Percentiles rank a stretch among this genome's conserved stretches.
phyloP scores from a whole-genome alignment of 2,797 vertebrate genomes.

The Podarcis lilfordi region DNA sequence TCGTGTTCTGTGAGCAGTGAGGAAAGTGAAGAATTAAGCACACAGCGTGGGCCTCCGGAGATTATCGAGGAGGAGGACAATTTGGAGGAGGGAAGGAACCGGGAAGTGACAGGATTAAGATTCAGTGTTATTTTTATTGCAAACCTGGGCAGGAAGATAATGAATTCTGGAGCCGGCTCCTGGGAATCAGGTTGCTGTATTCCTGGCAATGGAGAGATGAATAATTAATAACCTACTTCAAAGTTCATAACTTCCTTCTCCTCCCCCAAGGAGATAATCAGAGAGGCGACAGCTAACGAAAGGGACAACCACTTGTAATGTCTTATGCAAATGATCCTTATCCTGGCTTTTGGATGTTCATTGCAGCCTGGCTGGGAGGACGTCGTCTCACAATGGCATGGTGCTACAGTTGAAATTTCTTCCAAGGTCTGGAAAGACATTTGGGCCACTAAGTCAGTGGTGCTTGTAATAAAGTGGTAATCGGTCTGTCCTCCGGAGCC shows the following conservation, averaged over 20 bases:
- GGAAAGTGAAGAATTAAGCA: conserved; percentile 52
- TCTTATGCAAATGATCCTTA: conserved; percentile 58
- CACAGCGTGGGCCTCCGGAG: conserved; percentile 13
- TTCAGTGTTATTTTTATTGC: conserved; percentile 70
- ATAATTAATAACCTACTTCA: conserved; percentile 73
- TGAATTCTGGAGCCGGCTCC: conserved; percentile 67
- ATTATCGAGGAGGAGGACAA: conserved; percentile 43
- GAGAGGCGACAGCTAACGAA: conserved; percentile 65
- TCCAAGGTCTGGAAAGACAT: conserved; percentile 47
- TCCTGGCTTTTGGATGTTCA: conserved; percentile 55
- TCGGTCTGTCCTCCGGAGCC: neutral
- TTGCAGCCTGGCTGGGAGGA: conserved; percentile 34
- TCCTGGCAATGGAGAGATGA: conserved; percentile 64
- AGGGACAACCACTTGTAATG: conserved; percentile 52
- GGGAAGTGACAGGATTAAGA: conserved; percentile 67
- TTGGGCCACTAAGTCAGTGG: neutral
- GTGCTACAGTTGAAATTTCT: conserved; percentile 16
- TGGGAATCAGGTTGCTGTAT: conserved; percentile 67
- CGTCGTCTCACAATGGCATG: conserved; percentile 26
- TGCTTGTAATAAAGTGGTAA: neutral
- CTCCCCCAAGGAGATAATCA: conserved; percentile 64
- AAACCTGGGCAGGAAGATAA: conserved; percentile 70
- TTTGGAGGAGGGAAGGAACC: conserved; percentile 36
- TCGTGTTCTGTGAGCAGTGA: conserved; percentile 24
- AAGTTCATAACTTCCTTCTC: conserved; percentile 69